Percentiles rank a stretch among this genome's conserved stretches.
phyloP scores from a whole-genome alignment of 1,140 invertebrate genomes.

The Euborellia annulipes region DNA sequence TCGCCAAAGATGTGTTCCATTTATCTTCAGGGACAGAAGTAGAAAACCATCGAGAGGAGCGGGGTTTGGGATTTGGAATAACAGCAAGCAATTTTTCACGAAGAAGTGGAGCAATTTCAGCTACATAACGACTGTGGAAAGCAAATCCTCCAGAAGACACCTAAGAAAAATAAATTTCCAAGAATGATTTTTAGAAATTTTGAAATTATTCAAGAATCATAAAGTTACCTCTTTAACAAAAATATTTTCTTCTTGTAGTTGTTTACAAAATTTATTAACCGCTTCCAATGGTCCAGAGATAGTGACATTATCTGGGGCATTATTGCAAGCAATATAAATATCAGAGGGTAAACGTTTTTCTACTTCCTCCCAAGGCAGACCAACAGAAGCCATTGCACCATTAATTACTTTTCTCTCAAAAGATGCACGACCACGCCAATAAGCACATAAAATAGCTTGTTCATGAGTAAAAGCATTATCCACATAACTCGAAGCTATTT shows the following conservation, averaged over 20 bases:
- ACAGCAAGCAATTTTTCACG: constrained; percentile 28
- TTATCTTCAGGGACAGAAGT: constrained; percentile 35
- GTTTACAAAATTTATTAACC: constrained; percentile 48
- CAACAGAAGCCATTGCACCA: constrained; percentile 32
- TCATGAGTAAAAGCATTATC: constrained; percentile 43
- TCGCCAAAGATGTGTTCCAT: constrained; percentile 33
- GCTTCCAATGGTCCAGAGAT: constrained; percentile 65
- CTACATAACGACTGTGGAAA: constrained; percentile 53
- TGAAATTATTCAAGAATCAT: no score
- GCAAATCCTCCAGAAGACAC: constrained; percentile 65
- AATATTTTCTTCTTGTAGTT: constrained; percentile 51
- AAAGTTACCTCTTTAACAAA: constrained; percentile 74
- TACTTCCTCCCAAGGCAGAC: constrained; percentile 35
- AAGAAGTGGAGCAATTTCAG: constrained; percentile 32
- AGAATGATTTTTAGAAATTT: no score
- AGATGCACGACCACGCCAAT: constrained; percentile 40
- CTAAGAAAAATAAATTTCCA: no score
- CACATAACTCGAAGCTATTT: constrained; percentile 46
- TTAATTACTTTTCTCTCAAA: constrained; percentile 29
- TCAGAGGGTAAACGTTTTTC: constrained; percentile 38
- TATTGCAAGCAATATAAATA: constrained; percentile 75
- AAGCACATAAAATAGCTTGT: constrained; percentile 42
- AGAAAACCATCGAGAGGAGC: constrained; percentile 37
- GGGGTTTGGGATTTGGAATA: constrained; percentile 27
- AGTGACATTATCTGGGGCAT: constrained; percentile 65